Conservation (phyloP, 2,797 vertebrate genomes). For the Characodon lateralis region DNA sequence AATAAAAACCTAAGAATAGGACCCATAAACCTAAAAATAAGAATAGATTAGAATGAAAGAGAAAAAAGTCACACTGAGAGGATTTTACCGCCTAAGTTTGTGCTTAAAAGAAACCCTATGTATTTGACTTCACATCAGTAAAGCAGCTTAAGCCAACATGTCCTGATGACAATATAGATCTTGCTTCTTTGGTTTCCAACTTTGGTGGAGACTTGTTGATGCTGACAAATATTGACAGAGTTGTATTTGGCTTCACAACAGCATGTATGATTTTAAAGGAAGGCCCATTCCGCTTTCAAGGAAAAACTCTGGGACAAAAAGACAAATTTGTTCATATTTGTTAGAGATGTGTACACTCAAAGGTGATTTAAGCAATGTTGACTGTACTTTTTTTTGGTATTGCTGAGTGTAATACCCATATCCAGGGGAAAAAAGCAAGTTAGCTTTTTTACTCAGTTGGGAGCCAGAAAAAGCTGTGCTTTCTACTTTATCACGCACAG, state of each 20-base stretch:
- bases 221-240: conserved; percentile 58
- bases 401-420: conserved; percentile 37
- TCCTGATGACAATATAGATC: conserved; percentile 50
- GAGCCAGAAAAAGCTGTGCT: conserved; percentile 38
- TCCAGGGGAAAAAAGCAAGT: conserved; percentile 32
- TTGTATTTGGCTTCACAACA: conserved; percentile 29
- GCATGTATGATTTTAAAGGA: conserved; percentile 21
- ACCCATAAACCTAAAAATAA: background rate
- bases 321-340: conserved; percentile 48
- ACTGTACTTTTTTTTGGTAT: conserved; percentile 30
- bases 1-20: background rate
- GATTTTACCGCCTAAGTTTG: conserved; percentile 17
- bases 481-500: conserved; percentile 49
- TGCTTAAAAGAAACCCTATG: conserved; percentile 28
- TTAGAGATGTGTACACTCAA: conserved; percentile 24
- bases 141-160: conserved; percentile 28
- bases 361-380: conserved; percentile 51
- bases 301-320: conserved; percentile 19
- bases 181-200: conserved; percentile 40
- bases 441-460: conserved; percentile 42
- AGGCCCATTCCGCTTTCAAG: conserved; percentile 22
- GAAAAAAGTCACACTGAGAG: conserved; percentile 14
- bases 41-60: background rate
- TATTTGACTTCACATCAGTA: conserved; percentile 29
- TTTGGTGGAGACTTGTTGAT: conserved; percentile 40